Conservation (phyloP, 2,888 invertebrate species). For the Acanthosepion lycidas region DNA sequence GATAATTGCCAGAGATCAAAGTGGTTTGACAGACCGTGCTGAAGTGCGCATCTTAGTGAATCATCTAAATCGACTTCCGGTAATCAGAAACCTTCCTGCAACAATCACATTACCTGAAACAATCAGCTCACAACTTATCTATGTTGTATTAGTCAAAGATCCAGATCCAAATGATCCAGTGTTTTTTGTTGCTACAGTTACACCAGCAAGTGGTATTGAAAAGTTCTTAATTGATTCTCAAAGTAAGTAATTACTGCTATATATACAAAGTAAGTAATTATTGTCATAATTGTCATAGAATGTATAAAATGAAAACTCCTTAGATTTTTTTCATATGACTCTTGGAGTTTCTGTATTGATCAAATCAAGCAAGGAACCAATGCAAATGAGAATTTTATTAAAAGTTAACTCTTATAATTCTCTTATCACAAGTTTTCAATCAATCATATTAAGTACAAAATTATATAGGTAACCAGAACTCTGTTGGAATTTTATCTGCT, state of each 20-base stretch:
- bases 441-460: too few relatives aligned
- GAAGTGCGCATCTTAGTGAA: conserved; percentile 6
- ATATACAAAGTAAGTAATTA: too few relatives aligned
- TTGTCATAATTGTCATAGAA: background rate
- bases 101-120: background rate
- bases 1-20: conserved; percentile 35
- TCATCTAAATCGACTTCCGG: background rate
- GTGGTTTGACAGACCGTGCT: conserved; percentile 24
- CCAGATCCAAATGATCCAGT: conserved; percentile 36
- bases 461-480: too few relatives aligned
- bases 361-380: too few relatives aligned
- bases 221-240: conserved; percentile 11
- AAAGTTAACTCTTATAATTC: too few relatives aligned
- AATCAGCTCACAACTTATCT: background rate
- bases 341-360: too few relatives aligned
- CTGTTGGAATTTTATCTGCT: too few relatives aligned
- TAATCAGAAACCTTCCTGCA: background rate
- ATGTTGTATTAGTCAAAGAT: background rate
- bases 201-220: background rate
- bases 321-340: too few relatives aligned
- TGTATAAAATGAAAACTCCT: background rate
- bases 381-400: too few relatives aligned
- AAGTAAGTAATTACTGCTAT: background rate
- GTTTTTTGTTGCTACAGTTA: background rate
- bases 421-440: too few relatives aligned